phyloP scores from a whole-genome alignment of 2,113 vertebrate genomes.

The Psammodynastes pulverulentus region DNA sequence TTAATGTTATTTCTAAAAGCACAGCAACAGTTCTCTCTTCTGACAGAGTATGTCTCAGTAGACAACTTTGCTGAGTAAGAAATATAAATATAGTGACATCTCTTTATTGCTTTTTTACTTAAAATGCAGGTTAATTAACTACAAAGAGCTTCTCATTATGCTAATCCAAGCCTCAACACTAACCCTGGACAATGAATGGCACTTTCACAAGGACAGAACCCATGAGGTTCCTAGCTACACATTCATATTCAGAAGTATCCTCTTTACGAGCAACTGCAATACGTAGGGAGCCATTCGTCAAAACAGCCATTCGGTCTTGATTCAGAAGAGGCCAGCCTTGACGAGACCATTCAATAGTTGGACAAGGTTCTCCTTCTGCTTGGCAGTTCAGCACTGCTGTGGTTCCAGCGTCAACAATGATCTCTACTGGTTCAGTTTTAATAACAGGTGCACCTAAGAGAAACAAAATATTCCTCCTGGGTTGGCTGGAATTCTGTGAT shows the following conservation, averaged over 20 bases:
- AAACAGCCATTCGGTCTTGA: constrained; percentile 66
- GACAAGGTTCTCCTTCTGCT: constrained; percentile 84
- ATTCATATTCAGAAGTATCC: constrained; percentile 89
- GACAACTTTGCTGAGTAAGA: neutral
- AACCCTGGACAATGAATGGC: constrained; percentile 84
- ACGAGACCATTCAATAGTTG: constrained; percentile 81
- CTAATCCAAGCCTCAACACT: constrained; percentile 30
- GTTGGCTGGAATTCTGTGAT: neutral
- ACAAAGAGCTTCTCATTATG: neutral
- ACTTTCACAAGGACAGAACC: constrained; percentile 82
- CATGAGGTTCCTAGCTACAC: constrained; percentile 87
- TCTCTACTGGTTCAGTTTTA: constrained; percentile 77
- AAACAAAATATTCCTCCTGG: neutral
- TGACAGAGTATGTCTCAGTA: neutral
- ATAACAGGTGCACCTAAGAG: constrained; percentile 82
- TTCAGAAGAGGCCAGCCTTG: constrained; percentile 73
- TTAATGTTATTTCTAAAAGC: neutral
- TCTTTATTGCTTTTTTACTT: neutral
- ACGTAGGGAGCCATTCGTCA: constrained; percentile 82
- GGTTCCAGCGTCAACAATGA: constrained; percentile 76
- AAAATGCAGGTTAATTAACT: neutral
- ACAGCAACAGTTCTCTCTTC: neutral
- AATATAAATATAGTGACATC: neutral
- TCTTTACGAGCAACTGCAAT: constrained; percentile 78
- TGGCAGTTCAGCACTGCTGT: constrained; percentile 83